These are phyloP conservation scores for Homarus americanus DNA, from an alignment of 1,140 invertebrate species.

Conservation along the genomic window DNA sequence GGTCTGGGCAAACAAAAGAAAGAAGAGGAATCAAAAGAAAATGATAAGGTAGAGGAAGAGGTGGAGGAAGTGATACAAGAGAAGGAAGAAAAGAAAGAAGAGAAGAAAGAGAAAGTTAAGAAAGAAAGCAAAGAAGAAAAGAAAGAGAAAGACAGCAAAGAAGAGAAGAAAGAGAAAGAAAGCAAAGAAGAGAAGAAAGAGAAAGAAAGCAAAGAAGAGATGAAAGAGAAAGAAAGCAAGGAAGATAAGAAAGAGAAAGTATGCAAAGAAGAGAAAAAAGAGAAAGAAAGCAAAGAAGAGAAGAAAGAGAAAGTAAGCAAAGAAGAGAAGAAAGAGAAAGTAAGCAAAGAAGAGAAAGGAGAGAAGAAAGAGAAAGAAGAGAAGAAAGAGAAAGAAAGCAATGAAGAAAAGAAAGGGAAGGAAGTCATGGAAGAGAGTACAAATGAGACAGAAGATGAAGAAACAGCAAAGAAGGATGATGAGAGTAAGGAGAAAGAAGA, in stretches of 20 bases:
- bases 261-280: neutral
- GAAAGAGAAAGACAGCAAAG: slow-evolving; percentile 1
- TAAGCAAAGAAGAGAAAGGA: neutral
- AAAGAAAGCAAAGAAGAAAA: neutral
- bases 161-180: slow-evolving; percentile 7
- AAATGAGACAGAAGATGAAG: neutral
- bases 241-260: neutral
- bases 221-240: neutral
- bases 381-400: neutral
- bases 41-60: neutral
- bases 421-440: neutral
- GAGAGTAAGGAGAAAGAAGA: neutral
- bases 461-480: neutral
- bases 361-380: neutral
- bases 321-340: neutral
- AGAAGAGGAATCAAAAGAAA: neutral
- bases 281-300: neutral
- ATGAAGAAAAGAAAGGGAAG: slow-evolving; percentile 1
- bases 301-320: neutral
- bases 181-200: slow-evolving; percentile 4
- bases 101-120: neutral
- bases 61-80: slow-evolving; percentile 26
- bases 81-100: slow-evolving; percentile 1
- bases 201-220: neutral
- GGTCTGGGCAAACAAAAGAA: neutral